phyloP scores from a whole-genome alignment of 2,888 invertebrate species.

The Geotrupes spiniger region DNA sequence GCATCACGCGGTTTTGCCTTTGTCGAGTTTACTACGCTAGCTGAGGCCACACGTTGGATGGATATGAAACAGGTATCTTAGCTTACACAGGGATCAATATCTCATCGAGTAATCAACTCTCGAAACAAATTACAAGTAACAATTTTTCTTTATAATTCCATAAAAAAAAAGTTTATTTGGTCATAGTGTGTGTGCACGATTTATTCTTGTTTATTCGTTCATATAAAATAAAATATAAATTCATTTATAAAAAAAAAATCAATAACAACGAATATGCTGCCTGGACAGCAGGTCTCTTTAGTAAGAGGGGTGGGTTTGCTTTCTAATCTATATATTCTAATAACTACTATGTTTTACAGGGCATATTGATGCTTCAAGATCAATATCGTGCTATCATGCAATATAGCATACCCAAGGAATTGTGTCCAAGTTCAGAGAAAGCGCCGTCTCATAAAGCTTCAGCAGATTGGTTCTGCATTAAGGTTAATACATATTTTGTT shows the following conservation, averaged over 20 bases:
- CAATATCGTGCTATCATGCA: slow-evolving; percentile 71
- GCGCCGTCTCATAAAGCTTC: slow-evolving; percentile 56
- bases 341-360: slow-evolving; percentile 58
- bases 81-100: slow-evolving; percentile 27
- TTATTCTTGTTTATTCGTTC: slow-evolving; percentile 13
- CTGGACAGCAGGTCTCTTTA: slow-evolving; percentile 49
- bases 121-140: slow-evolving; percentile 28
- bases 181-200: slow-evolving; percentile 23
- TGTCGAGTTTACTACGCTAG: slow-evolving; percentile 88
- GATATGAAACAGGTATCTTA: slow-evolving; percentile 79
- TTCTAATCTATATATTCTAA: slow-evolving; percentile 26
- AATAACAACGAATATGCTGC: slow-evolving; percentile 27
- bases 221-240: slow-evolving; percentile 15
- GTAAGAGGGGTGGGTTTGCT: slow-evolving; percentile 44
- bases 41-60: slow-evolving; percentile 89
- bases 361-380: slow-evolving; percentile 69
- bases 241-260: slow-evolving; percentile 11
- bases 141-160: slow-evolving; percentile 25
- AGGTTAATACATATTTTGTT: slow-evolving; percentile 49
- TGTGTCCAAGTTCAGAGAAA: slow-evolving; percentile 48
- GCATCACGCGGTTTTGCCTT: slow-evolving; percentile 86
- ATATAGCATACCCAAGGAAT: slow-evolving; percentile 70
- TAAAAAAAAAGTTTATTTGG: slow-evolving; percentile 15
- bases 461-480: slow-evolving; percentile 66
- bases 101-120: slow-evolving; percentile 22